Evolutionary conservation across 2,888 invertebrate genomes (phyloP).

Genomic region (Gastracanthus pulcherrimus): DNA sequence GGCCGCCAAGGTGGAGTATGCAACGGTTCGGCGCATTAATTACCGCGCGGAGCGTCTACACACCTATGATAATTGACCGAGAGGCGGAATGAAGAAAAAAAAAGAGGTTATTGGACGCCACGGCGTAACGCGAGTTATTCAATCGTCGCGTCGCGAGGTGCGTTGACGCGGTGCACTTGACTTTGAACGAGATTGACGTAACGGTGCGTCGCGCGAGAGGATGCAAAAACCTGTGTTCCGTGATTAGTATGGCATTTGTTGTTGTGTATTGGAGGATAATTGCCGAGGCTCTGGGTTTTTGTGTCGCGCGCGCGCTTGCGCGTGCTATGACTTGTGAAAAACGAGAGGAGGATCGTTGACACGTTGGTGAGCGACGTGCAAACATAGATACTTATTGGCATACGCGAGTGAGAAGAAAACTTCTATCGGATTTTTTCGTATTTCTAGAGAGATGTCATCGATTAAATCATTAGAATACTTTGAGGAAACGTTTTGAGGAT

Average conservation of each 20-base stretch:
- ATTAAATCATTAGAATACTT: no score
- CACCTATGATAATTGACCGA: conserved; percentile 23
- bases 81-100: neutral
- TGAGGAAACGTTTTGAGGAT: no score
- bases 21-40: conserved; percentile 17
- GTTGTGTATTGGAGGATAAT: neutral
- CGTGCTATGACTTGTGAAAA: conserved; percentile 1
- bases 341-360: conserved; percentile 8
- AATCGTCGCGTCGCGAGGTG: conserved; percentile 1
- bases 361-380: neutral
- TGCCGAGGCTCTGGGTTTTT: neutral
- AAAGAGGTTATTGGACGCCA: neutral
- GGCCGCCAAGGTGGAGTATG: neutral
- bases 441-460: no score
- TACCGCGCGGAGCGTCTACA: conserved; percentile 13
- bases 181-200: conserved; percentile 40
- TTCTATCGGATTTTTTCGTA: neutral
- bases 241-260: conserved; percentile 15
- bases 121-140: conserved; percentile 23
- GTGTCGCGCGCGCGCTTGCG: neutral
- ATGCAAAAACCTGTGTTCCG: conserved; percentile 7
- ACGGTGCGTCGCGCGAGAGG: neutral
- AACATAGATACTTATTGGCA: neutral
- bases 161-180: conserved; percentile 50
- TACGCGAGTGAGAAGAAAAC: neutral